phyloP scores from a whole-genome alignment of 1,140 invertebrate genomes.

The Chlorops oryzae region DNA sequence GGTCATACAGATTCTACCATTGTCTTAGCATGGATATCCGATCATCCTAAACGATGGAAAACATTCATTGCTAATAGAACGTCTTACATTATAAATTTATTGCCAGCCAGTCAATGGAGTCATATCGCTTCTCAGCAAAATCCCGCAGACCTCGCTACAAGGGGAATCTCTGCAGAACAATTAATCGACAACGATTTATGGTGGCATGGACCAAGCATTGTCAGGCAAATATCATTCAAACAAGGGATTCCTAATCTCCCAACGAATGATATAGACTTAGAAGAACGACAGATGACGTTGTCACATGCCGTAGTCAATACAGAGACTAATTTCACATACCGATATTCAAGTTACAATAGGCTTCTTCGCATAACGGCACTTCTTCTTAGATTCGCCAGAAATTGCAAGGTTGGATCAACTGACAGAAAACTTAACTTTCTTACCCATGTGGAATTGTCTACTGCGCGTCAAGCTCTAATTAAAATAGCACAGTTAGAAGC shows the following conservation, averaged over 20 bases:
- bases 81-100: constrained; percentile 19
- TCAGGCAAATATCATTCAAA: not conserved
- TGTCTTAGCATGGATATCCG: constrained; percentile 15
- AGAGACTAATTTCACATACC: constrained; percentile 1
- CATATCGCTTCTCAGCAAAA: constrained; percentile 27
- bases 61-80: constrained; percentile 35
- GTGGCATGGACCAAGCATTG: constrained; percentile 11
- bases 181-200: constrained; percentile 7
- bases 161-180: constrained; percentile 13
- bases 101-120: constrained; percentile 21
- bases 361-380: not conserved
- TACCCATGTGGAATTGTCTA: not conserved
- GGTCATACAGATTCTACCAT: constrained; percentile 16
- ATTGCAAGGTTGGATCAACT: not conserved
- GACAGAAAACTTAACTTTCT: not conserved
- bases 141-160: constrained; percentile 22
- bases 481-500: constrained; percentile 1
- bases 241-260: too few species aligned
- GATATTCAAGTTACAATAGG: constrained; percentile 1
- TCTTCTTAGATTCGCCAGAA: not conserved
- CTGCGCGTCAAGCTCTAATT: not conserved
- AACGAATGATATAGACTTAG: not conserved
- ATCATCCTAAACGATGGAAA: constrained; percentile 15
- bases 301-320: not conserved
- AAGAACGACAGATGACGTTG: not conserved